Evolutionary conservation across 64 coral and sea anemone genomes (phyloP).

Genomic region (Dendrophyllia cribrosa): DNA sequence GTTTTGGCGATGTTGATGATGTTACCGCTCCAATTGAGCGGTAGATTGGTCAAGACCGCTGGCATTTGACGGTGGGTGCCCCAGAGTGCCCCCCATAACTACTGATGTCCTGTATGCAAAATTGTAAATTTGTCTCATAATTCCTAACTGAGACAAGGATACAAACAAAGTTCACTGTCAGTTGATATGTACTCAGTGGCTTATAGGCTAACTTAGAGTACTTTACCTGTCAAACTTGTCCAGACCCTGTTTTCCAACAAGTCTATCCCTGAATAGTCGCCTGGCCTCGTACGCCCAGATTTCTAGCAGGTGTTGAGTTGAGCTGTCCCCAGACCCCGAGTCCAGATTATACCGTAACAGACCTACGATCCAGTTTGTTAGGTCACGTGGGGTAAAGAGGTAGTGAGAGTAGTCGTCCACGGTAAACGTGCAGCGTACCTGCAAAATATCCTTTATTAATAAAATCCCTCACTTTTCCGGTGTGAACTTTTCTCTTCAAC

Average conservation of each 20-base stretch:
- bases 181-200: not conserved
- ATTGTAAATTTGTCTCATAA: too few relatives aligned
- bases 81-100: too few relatives aligned
- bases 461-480: too few relatives aligned
- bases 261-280: slow-evolving; percentile 85
- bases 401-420: slow-evolving; percentile 98
- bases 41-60: too few relatives aligned
- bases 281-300: slow-evolving; percentile 94
- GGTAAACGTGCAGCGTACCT: slow-evolving; percentile 94
- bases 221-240: slow-evolving; percentile 95
- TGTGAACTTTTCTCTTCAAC: too few relatives aligned
- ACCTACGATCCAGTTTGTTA: slow-evolving; percentile 95
- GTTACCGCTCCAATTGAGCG: too few relatives aligned
- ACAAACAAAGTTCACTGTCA: not conserved
- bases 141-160: not conserved
- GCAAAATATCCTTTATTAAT: not conserved
- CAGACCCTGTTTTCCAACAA: slow-evolving; percentile 96
- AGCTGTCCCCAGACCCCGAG: slow-evolving; percentile 70
- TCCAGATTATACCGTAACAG: slow-evolving; percentile 89
- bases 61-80: too few relatives aligned
- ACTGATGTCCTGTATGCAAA: too few relatives aligned
- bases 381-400: slow-evolving; percentile 96
- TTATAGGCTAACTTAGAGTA: not conserved
- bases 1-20: too few relatives aligned
- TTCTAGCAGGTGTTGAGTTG: slow-evolving; percentile 85